Evolutionary conservation across 2,797 vertebrate species (phyloP), one percentile per base, ranked within the genome.

Genomic region (Falco rusticolus): DNA sequence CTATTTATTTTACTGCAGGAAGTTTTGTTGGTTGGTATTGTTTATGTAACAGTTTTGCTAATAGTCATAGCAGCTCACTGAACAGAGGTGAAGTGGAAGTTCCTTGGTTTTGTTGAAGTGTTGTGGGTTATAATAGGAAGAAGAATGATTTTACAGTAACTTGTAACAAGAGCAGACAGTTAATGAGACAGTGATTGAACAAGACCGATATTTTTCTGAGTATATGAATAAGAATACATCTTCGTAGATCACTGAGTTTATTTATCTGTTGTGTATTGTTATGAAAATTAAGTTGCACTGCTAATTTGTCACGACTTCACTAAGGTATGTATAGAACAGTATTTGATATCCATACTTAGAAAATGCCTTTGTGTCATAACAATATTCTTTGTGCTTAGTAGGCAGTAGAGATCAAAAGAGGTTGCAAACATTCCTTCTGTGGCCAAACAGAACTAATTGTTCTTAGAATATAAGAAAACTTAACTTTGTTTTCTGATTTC

Each of bases 401-500:
- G 57, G 13, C 51, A 57, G 15, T 24, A 57, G 50, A 78, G 72
- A 50, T 59, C 41, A 72, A 66, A 64, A 72, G 17, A 41, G 5
- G 1, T 57, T 87, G 68, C 69, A 54, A 79, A 64, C 14, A 3
- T 69, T 75, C 13, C 3, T 79, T 51, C 59, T 63, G 45, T 84
- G 43, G 43, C 41, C 37, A 87, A 54, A 60, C 20, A 71, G 48
- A 84, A 61, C 9, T 47, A 61, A 19, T 2, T 31, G 17, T 21
- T 77, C 96, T 78, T 63, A 79, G 37, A 65, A 28, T 64, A 68
- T 66, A 77, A 39, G 39, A 80, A 81, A 64, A 68, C 10, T 7
- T 45, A 41, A n/a, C 77, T 88, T 92, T 89, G 16, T 56, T 87
- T 90, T 97, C 89, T 82, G 76, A 43, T 98, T 98, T 95, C 97